Base-by-base conservation (phyloP, 1,140 invertebrate genomes). In the Ceratitis capitata region DNA sequence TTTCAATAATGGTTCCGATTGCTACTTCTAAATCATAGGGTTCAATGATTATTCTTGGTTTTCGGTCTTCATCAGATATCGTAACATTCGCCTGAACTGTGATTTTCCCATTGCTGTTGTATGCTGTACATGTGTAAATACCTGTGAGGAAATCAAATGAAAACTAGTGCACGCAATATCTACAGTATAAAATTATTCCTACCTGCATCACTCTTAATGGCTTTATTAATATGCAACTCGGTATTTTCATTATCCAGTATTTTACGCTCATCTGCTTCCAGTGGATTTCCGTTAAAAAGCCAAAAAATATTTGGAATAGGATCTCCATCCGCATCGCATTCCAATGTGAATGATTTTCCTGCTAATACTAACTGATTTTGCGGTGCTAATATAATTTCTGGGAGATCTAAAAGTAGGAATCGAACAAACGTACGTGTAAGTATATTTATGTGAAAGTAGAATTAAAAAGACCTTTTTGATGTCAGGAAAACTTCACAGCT, bases 261-360 rank as follows among this genome's bases (percentile, higher is more conserved):
- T 78, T 9, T 23, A 14, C 39, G 69, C 14, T 35, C 69, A 45
- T 78, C 39, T 45, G 32, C 14, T 78, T n/a, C 10, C 26, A 78
- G 23, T 45, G 69, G 69, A 3, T 78, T 23, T 45, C 93, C 94
- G 88, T 95, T 95, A 85, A 94, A 94, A 42, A 93, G 94, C 96
- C 96, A 97, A 16, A 92, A 92, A 23, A 96, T 94, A 47, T 93
- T 91, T 9, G 95, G 95, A 45, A 89, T 88, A 0, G 95, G 95
- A 83, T 92, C 89, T 7, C 96, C 95, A 2, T 88, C 89, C 5
- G 94, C 95, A 45, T 92, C 89, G 89, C 96, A 97, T 78, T 94
- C 90, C 26, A 86, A 74, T 12, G 69, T 78, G 39, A 78, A 12
- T 7, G 69, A 45, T 45, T 42, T 78, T 78, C 69, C 69, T n/a